Evolutionary conservation across 1,140 invertebrate species (phyloP).

Genomic region (Apis florea): DNA sequence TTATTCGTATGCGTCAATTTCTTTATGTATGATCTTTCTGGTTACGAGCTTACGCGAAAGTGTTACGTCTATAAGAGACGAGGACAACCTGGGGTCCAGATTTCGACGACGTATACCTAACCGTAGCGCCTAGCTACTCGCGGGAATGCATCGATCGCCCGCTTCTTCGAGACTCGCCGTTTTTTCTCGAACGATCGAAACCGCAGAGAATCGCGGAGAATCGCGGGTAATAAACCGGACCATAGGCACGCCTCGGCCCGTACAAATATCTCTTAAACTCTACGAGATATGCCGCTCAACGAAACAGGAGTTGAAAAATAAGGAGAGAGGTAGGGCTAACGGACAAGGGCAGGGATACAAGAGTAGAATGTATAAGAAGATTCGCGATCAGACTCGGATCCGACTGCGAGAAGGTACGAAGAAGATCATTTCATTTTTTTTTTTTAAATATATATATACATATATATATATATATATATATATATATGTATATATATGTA

Average conservation of each 20-base stretch:
- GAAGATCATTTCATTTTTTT: constrained; percentile 3
- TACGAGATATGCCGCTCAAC: constrained; percentile 61
- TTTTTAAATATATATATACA: too few relatives aligned
- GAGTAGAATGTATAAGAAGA: background rate
- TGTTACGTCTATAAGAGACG: constrained; percentile 58
- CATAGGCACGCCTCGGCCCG: constrained; percentile 42
- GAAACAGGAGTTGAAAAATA: constrained; percentile 39
- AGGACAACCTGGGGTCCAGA: constrained; percentile 45
- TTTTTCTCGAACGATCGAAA: too few relatives aligned
- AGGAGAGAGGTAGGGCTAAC: background rate
- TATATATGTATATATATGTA: too few relatives aligned
- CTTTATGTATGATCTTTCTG: constrained; percentile 54
- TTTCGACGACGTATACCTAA: constrained; percentile 35
- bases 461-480: background rate
- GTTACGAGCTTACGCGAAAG: constrained; percentile 49
- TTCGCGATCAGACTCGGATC: background rate
- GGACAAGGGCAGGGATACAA: constrained; percentile 14
- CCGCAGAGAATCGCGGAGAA: too few relatives aligned
- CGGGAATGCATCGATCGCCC: background rate
- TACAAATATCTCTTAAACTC: constrained; percentile 51
- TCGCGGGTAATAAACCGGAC: constrained; percentile 29
- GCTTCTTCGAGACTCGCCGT: too few relatives aligned
- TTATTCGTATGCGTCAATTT: constrained; percentile 17
- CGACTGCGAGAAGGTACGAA: constrained; percentile 54
- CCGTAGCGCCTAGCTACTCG: constrained; percentile 8